Percentiles rank a stretch among this genome's conserved stretches.
Conservation (phyloP, 2,113 vertebrate genomes). For the Strix aluco region DNA sequence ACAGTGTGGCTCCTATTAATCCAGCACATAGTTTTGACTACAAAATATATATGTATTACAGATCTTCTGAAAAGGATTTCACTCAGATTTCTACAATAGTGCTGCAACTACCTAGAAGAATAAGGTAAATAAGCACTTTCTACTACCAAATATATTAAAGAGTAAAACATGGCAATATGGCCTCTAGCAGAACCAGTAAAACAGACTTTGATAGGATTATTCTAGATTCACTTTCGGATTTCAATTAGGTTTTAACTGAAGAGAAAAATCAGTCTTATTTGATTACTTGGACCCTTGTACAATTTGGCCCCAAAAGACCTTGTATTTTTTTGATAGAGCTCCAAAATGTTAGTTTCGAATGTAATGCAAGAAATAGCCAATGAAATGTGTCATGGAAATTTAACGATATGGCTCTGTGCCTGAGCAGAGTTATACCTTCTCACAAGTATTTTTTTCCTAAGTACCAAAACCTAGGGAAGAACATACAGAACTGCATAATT, state of each 20-base stretch:
- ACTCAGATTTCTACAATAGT: neutral
- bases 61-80: neutral
- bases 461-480: neutral
- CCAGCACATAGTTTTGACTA: neutral
- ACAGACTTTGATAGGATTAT: accelerated
- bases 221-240: neutral
- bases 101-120: neutral
- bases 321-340: neutral
- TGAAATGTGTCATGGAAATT: neutral
- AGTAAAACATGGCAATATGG: neutral
- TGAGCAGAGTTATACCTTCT: neutral
- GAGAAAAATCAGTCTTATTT: neutral
- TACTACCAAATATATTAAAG: neutral
- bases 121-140: neutral
- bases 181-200: neutral
- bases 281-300: neutral
- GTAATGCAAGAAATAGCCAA: neutral
- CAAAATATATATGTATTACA: neutral
- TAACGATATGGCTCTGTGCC: neutral
- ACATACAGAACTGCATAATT: neutral
- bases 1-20: neutral
- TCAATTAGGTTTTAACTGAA: neutral
- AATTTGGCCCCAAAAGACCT: neutral
- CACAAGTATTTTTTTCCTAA: neutral
- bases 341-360: neutral